Percentiles rank a stretch among this genome's conserved stretches.
phyloP scores from a whole-genome alignment of 2,113 vertebrate species.

The Anoura caudifer region DNA sequence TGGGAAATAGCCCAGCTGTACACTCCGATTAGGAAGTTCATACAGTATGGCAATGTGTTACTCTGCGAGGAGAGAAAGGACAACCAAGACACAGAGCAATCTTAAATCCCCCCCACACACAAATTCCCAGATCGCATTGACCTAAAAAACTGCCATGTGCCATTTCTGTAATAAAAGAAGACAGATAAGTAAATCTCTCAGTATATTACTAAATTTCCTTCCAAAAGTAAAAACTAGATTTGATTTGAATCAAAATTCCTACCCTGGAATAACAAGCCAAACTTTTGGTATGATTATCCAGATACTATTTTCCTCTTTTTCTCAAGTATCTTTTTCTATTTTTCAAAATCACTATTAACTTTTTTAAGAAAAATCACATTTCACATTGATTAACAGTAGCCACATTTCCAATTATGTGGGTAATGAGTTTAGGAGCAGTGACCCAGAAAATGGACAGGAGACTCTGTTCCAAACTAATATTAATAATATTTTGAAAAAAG shows the following conservation, averaged over 20 bases:
- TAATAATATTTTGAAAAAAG: slow-evolving; percentile 72
- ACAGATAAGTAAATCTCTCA: background rate
- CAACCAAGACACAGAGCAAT: background rate
- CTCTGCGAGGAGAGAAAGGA: background rate
- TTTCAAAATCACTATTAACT: slow-evolving; percentile 60
- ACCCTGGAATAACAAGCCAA: background rate
- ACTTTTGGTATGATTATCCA: background rate
- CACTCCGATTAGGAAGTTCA: background rate
- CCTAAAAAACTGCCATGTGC: background rate
- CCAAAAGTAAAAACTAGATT: background rate
- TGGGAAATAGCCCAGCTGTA: background rate
- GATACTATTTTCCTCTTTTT: background rate
- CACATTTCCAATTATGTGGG: slow-evolving; percentile 76
- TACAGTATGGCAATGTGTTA: background rate
- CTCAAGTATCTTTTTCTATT: slow-evolving; percentile 40
- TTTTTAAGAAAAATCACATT: slow-evolving; percentile 68
- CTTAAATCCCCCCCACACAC: background rate
- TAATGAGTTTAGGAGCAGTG: slow-evolving; percentile 79
- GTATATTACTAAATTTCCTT: background rate
- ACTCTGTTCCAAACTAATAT: slow-evolving; percentile 67
- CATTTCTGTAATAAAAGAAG: background rate
- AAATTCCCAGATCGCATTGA: background rate
- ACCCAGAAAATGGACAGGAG: slow-evolving; percentile 79
- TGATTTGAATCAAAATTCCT: background rate
- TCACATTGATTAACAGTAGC: slow-evolving; percentile 76